Evolutionary conservation across 1,140 invertebrate genomes (phyloP).

Genomic region (Drosophila ogumai): DNA sequence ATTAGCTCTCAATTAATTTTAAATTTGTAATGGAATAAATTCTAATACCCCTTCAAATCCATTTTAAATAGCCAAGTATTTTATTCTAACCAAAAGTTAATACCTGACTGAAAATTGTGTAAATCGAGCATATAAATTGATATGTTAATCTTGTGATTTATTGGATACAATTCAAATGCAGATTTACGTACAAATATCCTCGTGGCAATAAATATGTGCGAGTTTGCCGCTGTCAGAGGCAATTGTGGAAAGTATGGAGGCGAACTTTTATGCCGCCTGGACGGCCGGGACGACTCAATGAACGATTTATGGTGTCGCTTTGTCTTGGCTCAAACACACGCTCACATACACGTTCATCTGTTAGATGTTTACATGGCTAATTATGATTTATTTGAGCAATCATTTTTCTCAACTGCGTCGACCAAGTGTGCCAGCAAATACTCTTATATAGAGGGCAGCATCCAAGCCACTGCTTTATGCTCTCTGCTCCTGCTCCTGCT

Average conservation of each 20-base stretch:
- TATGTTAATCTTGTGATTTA: conserved; percentile 39
- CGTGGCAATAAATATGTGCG: conserved; percentile 37
- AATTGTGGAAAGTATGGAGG: conserved; percentile 18
- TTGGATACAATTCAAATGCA: conserved; percentile 37
- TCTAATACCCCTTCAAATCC: neutral
- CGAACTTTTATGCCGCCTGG: conserved; percentile 22
- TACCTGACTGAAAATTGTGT: conserved; percentile 13
- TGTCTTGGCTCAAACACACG: conserved; percentile 27
- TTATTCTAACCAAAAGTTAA: neutral
- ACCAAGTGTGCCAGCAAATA: conserved; percentile 28
- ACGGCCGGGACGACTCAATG: conserved; percentile 23
- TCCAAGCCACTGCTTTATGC: neutral
- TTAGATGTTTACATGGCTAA: conserved; percentile 75
- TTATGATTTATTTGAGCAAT: conserved; percentile 79
- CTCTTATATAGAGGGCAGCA: conserved; percentile 6
- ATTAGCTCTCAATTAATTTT: neutral
- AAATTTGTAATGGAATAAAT: neutral
- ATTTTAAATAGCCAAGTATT: neutral
- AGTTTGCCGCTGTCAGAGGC: conserved; percentile 17
- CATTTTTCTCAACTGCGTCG: conserved; percentile 62
- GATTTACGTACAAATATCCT: conserved; percentile 41
- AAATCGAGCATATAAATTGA: conserved; percentile 30
- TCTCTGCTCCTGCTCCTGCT: neutral
- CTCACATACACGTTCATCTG: conserved; percentile 23
- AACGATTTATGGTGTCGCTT: conserved; percentile 59